Evolutionary conservation across 1,140 invertebrate species (phyloP).

Genomic region (Zaprionus lachaisei): DNA sequence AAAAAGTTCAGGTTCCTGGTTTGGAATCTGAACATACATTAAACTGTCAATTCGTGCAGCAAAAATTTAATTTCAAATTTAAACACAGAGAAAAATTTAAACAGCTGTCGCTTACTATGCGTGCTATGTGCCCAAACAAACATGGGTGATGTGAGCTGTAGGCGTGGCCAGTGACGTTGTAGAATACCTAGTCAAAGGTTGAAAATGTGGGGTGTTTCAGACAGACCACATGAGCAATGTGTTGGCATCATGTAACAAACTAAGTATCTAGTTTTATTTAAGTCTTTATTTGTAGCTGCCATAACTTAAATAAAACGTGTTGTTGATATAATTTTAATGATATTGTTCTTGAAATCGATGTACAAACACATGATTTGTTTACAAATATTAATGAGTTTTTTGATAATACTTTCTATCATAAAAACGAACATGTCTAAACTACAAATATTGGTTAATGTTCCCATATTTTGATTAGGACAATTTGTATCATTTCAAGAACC

Average conservation of each 20-base stretch:
- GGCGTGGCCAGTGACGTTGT: conserved; percentile 11
- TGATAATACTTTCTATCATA: no score
- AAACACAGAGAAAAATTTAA: conserved; percentile 18
- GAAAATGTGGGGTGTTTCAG: not conserved
- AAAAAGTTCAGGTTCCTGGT: not conserved
- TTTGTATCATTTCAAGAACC: no score
- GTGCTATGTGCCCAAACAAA: conserved; percentile 16
- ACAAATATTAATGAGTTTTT: no score
- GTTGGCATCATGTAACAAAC: not conserved
- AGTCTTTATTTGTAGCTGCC: no score
- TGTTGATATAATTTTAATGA: no score
- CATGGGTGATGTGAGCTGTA: not conserved
- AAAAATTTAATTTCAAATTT: conserved; percentile 48
- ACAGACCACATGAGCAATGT: not conserved
- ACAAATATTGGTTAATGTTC: no score
- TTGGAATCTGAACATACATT: conserved; percentile 13
- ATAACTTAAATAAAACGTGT: no score
- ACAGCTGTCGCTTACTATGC: not conserved
- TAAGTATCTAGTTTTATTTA: not conserved
- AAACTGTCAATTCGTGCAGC: conserved; percentile 43
- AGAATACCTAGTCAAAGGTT: not conserved
- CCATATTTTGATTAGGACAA: no score
- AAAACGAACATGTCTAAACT: no score
- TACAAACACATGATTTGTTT: no score
- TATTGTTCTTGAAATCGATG: no score